Base-by-base conservation (phyloP, 2,113 vertebrate species). In the Onychostruthus taczanowskii region DNA sequence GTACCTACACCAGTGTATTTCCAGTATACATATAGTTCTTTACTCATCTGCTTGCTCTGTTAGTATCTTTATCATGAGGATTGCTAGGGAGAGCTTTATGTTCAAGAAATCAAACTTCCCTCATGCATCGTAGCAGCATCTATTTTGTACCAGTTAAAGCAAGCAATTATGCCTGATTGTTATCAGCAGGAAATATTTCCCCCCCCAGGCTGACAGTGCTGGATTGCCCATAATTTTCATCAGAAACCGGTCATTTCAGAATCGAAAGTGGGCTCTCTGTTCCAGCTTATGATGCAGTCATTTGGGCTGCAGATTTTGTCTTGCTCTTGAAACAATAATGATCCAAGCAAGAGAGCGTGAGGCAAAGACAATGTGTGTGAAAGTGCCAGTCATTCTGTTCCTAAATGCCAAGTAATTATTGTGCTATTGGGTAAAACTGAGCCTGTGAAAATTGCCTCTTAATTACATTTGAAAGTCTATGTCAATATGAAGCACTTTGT, bases 381-480 rank as follows among this genome's bases (percentile, higher is more conserved):
- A 89, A 96, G 64, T 93, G 86, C 33, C 85, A 93, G 68, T 91
- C 96, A 96, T 96, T 96, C 72, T 87, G 39, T 76, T 82, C 27
- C 70, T 84, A 88, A 95, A 96, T 37, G 80, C 76, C 94, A 87
- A 75, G 68, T 84, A 85, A 84, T 96, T 94, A 91, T 95, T 94
- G 73, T 33, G 78, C 61, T 72, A 89, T 91, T 77, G 84, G 93
- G 63, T 90, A 91, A 94, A 92, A 93, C 43, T 8, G 59, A 87
- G 92, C 81, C 87, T 93, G 82, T 62, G 63, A 81, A 96, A 96
- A 96, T 75, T 95, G 91, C 28, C 86, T 92, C 85, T 94, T 98
- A 97, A 98, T 98, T 98, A 95, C 92, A 76, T 93, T 93, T 97
- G 86, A 96, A 97, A 97, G 83, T 82, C 95, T 86, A 81, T 44